Conservation (phyloP, 2,888 invertebrate species). For the Pardosa pseudoannulata region DNA sequence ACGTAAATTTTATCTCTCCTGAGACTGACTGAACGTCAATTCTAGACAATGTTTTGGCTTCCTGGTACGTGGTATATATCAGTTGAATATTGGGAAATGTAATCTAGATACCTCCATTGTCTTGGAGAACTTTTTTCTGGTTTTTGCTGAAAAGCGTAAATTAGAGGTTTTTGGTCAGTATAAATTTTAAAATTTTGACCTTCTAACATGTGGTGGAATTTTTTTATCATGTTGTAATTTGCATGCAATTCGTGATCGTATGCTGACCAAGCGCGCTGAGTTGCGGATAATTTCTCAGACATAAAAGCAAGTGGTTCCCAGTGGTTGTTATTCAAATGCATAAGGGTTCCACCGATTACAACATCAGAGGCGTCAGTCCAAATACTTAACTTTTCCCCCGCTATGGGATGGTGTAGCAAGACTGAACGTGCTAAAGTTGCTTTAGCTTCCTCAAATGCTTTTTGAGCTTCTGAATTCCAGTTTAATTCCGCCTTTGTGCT, state of each 20-base stretch:
- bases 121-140: not conserved
- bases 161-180: not conserved
- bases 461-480: too few relatives aligned
- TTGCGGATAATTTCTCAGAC: not conserved
- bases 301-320: not conserved
- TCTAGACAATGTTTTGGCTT: not conserved
- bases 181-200: not conserved
- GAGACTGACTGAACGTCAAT: not conserved
- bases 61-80: not conserved
- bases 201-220: not conserved
- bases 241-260: not conserved
- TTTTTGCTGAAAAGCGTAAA: not conserved
- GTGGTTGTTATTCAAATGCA: not conserved
- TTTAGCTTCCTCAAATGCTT: too few relatives aligned
- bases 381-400: not conserved
- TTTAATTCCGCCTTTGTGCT: too few relatives aligned
- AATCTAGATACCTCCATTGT: not conserved
- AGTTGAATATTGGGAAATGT: not conserved
- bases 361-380: not conserved
- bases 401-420: not conserved
- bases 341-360: not conserved
- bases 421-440: not conserved
- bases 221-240: not conserved
- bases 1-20: too few relatives aligned
- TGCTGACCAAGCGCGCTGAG: not conserved